Evolutionary conservation across 2,113 vertebrate species (phyloP).

Genomic region (Tetrax tetrax): DNA sequence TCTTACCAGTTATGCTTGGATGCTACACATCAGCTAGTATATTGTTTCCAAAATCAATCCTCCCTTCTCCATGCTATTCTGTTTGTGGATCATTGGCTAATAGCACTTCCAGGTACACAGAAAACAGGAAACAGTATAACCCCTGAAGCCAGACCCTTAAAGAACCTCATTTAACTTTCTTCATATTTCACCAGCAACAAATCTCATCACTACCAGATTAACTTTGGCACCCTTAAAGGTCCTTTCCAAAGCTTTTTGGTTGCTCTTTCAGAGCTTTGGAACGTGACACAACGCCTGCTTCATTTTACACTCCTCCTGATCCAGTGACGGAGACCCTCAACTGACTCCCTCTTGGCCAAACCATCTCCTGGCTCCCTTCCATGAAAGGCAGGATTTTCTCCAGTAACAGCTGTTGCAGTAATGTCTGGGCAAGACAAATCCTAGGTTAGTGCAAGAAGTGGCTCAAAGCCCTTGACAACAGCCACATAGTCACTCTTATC

Average conservation of each 20-base stretch:
- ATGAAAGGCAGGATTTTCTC: background rate
- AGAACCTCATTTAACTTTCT: background rate
- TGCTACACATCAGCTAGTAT: background rate
- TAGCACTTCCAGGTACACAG: background rate
- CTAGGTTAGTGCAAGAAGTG: background rate
- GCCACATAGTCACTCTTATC: background rate
- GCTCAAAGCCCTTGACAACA: background rate
- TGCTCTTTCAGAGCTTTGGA: background rate
- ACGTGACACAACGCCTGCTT: background rate
- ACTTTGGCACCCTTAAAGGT: background rate
- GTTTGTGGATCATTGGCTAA: background rate
- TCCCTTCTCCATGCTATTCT: background rate
- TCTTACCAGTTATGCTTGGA: background rate
- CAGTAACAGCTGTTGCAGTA: slow-evolving; percentile 28
- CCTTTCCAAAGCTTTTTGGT: background rate
- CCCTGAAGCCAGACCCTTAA: background rate
- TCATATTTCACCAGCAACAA: background rate
- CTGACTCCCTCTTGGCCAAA: background rate
- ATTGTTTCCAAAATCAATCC: background rate
- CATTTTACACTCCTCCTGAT: background rate
- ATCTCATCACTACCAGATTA: background rate
- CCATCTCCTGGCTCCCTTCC: background rate
- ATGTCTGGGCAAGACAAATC: background rate
- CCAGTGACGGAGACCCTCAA: background rate
- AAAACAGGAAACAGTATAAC: background rate